A percentile compares a stretch with the other conserved stretches of the same genome.
phyloP scores from a whole-genome alignment of 1,140 invertebrate species.

The Drosophila repleta region DNA sequence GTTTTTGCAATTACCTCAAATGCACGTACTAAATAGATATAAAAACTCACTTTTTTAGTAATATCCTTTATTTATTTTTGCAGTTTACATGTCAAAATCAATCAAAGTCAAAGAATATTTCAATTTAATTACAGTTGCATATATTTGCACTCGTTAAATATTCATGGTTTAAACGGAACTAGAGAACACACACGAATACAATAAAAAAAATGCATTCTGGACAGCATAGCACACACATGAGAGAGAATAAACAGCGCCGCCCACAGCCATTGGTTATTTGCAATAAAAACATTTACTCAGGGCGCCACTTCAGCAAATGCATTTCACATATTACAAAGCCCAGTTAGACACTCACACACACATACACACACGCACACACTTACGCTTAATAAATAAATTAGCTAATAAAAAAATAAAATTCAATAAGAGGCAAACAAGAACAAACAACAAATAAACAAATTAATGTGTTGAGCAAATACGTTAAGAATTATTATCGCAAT shows the following conservation, averaged over 20 bases:
- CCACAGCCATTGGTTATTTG: neutral
- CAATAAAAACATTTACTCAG: conserved; percentile 11
- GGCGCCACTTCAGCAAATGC: conserved; percentile 9
- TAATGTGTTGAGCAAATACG: conserved; percentile 28
- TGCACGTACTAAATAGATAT: no score
- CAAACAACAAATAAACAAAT: conserved; percentile 36
- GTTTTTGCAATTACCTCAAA: no score
- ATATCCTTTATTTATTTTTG: no score
- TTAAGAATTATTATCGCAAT: conserved; percentile 5
- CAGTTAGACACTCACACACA: neutral
- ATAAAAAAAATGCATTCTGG: neutral
- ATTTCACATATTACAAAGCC: neutral
- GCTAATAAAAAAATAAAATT: conserved; percentile 28
- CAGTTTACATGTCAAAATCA: neutral
- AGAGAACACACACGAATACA: neutral
- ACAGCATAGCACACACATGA: neutral
- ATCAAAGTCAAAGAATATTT: neutral
- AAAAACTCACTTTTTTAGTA: no score
- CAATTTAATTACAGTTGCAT: neutral
- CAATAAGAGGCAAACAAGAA: conserved; percentile 5
- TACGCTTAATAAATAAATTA: conserved; percentile 38
- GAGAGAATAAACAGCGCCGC: neutral
- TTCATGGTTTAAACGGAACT: conserved; percentile 7
- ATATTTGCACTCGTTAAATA: conserved; percentile 8
- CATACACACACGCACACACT: conserved; percentile 2